Conservation (phyloP, 2,113 vertebrate genomes). For the Puntigrus tetrazona region DNA sequence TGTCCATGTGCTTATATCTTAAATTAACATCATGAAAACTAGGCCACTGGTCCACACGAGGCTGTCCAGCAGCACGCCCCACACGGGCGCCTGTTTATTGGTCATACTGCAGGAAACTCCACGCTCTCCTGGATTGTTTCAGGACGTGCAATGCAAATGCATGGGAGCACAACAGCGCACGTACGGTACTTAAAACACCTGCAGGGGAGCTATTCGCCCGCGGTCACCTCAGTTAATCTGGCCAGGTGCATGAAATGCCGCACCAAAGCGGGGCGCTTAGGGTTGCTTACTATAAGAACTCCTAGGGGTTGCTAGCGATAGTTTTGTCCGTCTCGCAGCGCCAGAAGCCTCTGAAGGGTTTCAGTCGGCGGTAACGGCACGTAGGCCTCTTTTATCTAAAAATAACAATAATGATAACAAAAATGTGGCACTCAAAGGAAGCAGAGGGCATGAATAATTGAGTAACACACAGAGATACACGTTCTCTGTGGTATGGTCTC, state of each 20-base stretch:
- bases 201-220: background rate
- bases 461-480: conserved; percentile 6
- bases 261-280: background rate
- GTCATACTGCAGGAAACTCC: background rate
- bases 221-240: conserved; percentile 10
- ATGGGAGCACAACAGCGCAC: background rate
- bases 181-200: background rate
- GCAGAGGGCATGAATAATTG: conserved; percentile 46
- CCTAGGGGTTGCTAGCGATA: background rate
- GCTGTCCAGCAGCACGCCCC: background rate
- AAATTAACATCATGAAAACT: background rate
- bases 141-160: background rate
- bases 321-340: background rate
- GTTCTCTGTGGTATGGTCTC: conserved; percentile 16
- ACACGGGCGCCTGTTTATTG: background rate
- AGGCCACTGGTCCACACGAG: background rate
- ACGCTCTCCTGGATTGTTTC: background rate
- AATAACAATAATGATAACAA: conserved; percentile 49
- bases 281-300: conserved; percentile 32
- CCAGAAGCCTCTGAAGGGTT: background rate
- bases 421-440: conserved; percentile 14
- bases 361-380: background rate
- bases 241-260: conserved; percentile 17
- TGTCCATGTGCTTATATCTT: too few relatives aligned
- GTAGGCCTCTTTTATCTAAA: conserved; percentile 35